phyloP scores from a whole-genome alignment of 2,113 vertebrate genomes.

The Falcunculus frontatus region DNA sequence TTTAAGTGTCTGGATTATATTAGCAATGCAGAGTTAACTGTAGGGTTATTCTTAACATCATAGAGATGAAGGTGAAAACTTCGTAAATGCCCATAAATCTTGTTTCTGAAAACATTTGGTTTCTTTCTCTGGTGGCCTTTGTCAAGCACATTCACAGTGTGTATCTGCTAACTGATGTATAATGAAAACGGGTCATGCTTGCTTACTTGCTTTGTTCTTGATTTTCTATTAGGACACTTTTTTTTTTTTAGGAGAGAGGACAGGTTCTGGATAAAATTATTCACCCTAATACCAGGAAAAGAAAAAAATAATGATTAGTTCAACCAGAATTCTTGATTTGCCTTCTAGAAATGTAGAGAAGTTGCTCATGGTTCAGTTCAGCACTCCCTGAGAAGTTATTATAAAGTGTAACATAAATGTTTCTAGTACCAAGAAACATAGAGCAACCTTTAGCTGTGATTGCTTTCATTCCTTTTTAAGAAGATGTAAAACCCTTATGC shows the following conservation, averaged over 20 bases:
- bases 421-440: not conserved
- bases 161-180: not conserved
- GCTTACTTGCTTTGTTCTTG: not conserved
- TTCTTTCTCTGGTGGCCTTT: not conserved
- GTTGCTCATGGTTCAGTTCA: not conserved
- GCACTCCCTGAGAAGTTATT: not conserved
- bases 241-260: not conserved
- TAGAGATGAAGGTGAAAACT: not conserved
- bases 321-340: not conserved
- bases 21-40: not conserved
- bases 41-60: not conserved
- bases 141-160: not conserved
- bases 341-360: not conserved
- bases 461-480: not conserved
- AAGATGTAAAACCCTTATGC: not conserved
- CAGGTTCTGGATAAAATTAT: not conserved
- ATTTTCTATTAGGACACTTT: not conserved
- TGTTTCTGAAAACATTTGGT: not conserved
- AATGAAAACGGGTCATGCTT: not conserved
- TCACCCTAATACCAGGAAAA: not conserved
- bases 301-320: not conserved
- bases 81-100: not conserved
- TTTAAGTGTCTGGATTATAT: not conserved
- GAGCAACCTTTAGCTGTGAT: not conserved
- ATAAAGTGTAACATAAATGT: not conserved